Evolutionary conservation across 1,140 invertebrate species (phyloP).

Genomic region (Phenacoccus solenopsis): DNA sequence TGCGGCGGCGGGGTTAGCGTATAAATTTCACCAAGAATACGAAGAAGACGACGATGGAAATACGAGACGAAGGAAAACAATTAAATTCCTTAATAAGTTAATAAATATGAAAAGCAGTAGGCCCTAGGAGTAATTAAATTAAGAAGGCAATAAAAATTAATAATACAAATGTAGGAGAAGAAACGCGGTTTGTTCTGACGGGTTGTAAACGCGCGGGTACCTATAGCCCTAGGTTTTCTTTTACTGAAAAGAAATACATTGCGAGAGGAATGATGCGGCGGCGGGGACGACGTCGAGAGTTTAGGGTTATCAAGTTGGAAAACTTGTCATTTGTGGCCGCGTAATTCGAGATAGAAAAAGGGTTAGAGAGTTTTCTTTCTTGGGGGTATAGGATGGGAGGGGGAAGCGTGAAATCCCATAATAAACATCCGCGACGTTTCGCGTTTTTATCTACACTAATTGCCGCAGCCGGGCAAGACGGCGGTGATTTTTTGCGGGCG

Average conservation of each 20-base stretch:
- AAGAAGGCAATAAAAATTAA: constrained; percentile 16
- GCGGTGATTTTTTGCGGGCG: background rate
- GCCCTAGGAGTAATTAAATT: constrained; percentile 8
- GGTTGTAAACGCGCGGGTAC: background rate
- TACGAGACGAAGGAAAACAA: constrained; percentile 13
- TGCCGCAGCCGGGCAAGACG: background rate
- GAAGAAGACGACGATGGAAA: background rate
- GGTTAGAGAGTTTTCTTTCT: constrained; percentile 6
- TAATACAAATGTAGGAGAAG: constrained; percentile 16
- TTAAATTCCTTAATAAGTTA: constrained; percentile 18
- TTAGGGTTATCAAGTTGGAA: constrained; percentile 1
- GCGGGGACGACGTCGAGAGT: background rate
- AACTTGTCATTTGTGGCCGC: constrained; percentile 13
- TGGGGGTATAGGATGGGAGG: background rate
- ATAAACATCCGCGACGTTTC: constrained; percentile 14
- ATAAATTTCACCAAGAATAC: constrained; percentile 14
- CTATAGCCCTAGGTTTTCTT: background rate
- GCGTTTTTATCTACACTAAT: constrained; percentile 11
- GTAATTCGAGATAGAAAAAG: constrained; percentile 12
- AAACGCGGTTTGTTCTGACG: background rate
- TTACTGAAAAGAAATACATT: background rate
- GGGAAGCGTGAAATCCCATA: background rate
- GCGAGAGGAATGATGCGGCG: background rate
- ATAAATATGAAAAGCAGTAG: constrained; percentile 15
- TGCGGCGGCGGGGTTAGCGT: too few species aligned